These are phyloP conservation scores for Troglohyphantes excavatus DNA, from an alignment of 2,888 invertebrate genomes.

Conservation along the genomic window DNA sequence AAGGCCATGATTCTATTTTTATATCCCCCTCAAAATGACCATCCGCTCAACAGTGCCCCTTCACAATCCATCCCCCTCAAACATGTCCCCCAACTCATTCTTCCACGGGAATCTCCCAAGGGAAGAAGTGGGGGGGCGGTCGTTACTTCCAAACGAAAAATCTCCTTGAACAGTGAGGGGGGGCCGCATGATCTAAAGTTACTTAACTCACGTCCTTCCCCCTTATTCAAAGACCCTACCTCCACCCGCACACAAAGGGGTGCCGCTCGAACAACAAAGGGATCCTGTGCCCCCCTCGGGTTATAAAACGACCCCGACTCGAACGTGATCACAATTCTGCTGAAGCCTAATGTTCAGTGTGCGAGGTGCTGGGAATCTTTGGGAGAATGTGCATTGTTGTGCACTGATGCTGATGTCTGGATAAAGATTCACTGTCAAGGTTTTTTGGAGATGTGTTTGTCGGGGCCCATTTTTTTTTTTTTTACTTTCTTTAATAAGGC, in stretches of 20 bases:
- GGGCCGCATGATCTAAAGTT: slow-evolving; percentile 51
- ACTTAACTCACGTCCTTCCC: slow-evolving; percentile 50
- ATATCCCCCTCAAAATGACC: too few species aligned
- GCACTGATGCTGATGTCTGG: too few species aligned
- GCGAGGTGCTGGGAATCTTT: not conserved
- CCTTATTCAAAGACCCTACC: slow-evolving; percentile 23
- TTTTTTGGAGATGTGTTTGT: too few species aligned
- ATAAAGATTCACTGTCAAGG: too few species aligned
- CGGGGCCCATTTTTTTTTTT: too few species aligned
- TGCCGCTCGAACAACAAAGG: slow-evolving; percentile 54
- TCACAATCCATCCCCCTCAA: not conserved
- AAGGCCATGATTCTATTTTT: too few species aligned
- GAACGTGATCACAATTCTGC: slow-evolving; percentile 58
- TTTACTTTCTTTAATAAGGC: too few species aligned
- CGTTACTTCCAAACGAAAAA: slow-evolving; percentile 43
- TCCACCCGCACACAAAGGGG: slow-evolving; percentile 20
- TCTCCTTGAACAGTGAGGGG: not conserved
- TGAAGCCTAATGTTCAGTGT: not conserved
- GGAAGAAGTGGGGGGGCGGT: not conserved
- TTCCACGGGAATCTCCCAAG: not conserved
- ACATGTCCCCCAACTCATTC: not conserved
- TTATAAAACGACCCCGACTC: slow-evolving; percentile 53
- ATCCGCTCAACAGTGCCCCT: too few species aligned
- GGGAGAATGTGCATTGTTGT: too few species aligned
- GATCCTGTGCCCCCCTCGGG: slow-evolving; percentile 44